Conservation (phyloP, 2,888 invertebrate genomes). For the Acanthosoma haemorrhoidale region DNA sequence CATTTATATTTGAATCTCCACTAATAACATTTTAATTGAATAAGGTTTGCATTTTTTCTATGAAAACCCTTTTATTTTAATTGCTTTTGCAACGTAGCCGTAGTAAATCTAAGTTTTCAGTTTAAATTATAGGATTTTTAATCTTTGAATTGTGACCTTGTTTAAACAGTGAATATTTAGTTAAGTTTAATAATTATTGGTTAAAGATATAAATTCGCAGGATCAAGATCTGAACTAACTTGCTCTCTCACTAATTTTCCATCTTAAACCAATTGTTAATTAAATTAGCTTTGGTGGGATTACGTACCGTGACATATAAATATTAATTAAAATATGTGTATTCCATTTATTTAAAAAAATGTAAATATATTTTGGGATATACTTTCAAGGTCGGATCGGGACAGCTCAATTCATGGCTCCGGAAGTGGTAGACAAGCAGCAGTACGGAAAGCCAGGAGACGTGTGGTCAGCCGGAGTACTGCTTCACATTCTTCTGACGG, state of each 20-base stretch:
- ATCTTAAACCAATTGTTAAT: no score
- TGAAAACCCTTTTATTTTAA: no score
- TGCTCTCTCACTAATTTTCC: background rate
- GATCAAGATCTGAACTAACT: background rate
- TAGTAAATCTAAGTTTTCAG: no score
- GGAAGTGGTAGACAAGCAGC: slow-evolving; percentile 85
- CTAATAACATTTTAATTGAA: no score
- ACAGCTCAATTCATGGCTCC: slow-evolving; percentile 98
- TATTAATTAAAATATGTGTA: no score
- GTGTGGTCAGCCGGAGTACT: slow-evolving; percentile 97
- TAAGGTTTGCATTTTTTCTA: no score
- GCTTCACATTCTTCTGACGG: slow-evolving; percentile 87
- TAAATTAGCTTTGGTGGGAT: no score
- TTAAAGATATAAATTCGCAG: background rate
- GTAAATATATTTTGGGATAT: no score
- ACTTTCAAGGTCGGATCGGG: slow-evolving; percentile 76
- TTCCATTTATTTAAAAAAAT: background rate
- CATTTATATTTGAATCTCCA: no score
- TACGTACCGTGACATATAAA: no score
- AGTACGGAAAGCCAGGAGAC: slow-evolving; percentile 91
- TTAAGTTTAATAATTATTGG: background rate
- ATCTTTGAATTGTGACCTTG: slow-evolving; percentile 6
- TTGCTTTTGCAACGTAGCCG: no score
- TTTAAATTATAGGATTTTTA: background rate
- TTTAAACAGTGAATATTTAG: background rate